These are phyloP conservation scores for Colius striatus DNA, from an alignment of 2,113 vertebrate species.

Conservation along the genomic window DNA sequence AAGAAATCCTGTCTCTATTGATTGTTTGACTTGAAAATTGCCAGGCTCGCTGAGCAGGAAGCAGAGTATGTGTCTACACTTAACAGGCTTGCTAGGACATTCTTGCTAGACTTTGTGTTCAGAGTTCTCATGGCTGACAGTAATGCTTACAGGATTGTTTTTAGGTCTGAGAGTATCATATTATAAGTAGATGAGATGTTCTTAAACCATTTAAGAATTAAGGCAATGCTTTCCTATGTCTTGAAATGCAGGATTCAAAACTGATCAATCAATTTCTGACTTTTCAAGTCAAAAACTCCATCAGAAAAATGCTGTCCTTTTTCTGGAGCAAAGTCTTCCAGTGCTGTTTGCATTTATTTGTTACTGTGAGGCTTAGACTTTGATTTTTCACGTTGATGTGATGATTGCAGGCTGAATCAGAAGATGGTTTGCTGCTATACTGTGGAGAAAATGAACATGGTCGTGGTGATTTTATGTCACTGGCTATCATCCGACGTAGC, in stretches of 20 bases:
- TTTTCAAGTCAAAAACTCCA: neutral
- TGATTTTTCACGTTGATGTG: conserved; percentile 25
- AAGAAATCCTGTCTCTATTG: neutral
- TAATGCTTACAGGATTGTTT: neutral
- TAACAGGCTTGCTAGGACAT: neutral
- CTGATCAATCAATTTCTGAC: neutral
- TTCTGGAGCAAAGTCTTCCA: neutral
- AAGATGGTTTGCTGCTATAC: conserved; percentile 92
- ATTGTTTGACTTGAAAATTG: neutral
- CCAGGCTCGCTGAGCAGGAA: neutral
- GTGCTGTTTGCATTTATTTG: neutral
- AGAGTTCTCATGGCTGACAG: neutral
- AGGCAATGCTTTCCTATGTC: neutral
- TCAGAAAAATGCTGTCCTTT: neutral
- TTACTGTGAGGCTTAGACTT: neutral
- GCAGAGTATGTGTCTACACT: neutral
- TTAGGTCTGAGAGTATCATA: neutral
- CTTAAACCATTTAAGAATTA: neutral
- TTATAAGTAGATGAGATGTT: neutral
- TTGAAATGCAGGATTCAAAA: neutral
- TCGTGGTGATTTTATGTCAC: conserved; percentile 90
- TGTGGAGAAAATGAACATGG: conserved; percentile 93
- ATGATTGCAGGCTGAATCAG: conserved; percentile 82
- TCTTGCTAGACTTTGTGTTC: neutral
- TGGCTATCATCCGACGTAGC: conserved; percentile 83